These are phyloP conservation scores for Phalacrocorax carbo DNA, from an alignment of 2,113 vertebrate species.

Conservation along the genomic window DNA sequence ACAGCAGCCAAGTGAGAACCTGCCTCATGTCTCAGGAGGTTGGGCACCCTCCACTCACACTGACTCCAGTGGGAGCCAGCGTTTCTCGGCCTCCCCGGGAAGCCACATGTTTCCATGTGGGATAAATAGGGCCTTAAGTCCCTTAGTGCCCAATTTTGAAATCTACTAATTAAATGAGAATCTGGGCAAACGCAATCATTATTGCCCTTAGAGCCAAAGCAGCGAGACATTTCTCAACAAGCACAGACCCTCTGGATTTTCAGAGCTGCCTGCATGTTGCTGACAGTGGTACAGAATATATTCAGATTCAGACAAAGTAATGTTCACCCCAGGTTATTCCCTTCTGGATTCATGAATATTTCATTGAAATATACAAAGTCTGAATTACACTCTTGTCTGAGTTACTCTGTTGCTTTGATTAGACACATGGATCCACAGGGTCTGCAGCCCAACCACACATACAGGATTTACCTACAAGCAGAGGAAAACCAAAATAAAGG, in stretches of 20 bases:
- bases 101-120: neutral
- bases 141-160: neutral
- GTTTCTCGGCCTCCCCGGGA: neutral
- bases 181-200: neutral
- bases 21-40: neutral
- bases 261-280: neutral
- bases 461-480: neutral
- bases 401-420: neutral
- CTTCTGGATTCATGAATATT: constrained; percentile 26
- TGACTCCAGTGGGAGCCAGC: neutral
- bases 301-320: neutral
- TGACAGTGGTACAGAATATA: neutral
- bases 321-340: constrained; percentile 33
- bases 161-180: constrained; percentile 8
- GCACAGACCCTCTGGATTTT: neutral
- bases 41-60: neutral
- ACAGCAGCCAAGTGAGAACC: neutral
- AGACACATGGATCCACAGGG: neutral
- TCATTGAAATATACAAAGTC: neutral
- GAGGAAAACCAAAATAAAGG: neutral
- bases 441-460: neutral
- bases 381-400: neutral
- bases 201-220: neutral
- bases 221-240: neutral
- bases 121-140: neutral